phyloP scores from a whole-genome alignment of 2,113 vertebrate genomes.

The Strix aluco region DNA sequence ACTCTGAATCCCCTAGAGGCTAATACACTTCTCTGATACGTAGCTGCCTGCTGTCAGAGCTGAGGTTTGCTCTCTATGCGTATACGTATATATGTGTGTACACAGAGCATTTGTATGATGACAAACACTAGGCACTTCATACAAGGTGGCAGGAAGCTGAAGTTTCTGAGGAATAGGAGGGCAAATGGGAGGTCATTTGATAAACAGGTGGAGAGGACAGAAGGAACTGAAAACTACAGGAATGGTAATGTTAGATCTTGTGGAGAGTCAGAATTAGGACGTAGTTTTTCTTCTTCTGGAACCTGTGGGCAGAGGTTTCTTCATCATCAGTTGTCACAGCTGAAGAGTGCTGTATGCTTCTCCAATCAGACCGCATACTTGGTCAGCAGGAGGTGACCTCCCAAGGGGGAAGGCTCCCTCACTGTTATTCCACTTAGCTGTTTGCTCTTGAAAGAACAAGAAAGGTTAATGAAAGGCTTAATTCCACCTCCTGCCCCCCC shows the following conservation, averaged over 20 bases:
- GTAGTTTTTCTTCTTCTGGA: neutral
- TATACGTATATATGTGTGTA: neutral
- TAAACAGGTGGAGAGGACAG: neutral
- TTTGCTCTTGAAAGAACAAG: neutral
- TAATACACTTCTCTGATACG: neutral
- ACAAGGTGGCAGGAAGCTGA: neutral
- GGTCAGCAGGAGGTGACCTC: neutral
- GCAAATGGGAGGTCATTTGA: neutral
- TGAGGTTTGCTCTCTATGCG: neutral
- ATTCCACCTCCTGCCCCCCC: neutral
- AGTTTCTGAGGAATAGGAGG: neutral
- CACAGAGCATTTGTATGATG: neutral
- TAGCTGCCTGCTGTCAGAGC: neutral
- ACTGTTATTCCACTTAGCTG: neutral
- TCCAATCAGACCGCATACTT: neutral
- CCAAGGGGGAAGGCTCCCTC: neutral
- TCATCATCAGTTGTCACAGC: neutral
- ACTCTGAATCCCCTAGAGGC: neutral
- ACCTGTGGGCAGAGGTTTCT: neutral
- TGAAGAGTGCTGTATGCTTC: neutral
- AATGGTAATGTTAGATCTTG: neutral
- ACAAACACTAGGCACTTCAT: neutral
- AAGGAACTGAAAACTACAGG: neutral
- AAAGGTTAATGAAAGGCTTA: neutral
- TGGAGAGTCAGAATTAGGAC: neutral